Base-by-base conservation (phyloP, 1,140 invertebrate species). In the Acromyrmex heyeri region DNA sequence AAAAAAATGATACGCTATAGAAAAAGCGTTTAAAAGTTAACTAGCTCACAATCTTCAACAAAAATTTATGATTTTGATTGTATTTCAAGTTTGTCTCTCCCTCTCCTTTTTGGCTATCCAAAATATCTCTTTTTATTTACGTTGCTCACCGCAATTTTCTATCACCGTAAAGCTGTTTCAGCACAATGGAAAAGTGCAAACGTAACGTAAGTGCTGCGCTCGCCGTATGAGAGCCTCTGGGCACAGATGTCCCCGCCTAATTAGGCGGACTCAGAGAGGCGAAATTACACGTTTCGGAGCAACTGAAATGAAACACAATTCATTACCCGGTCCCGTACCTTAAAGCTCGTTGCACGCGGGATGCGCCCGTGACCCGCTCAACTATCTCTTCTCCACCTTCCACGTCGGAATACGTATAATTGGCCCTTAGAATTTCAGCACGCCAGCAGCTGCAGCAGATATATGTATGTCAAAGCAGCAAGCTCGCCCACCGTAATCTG, bases 191-290 rank as follows among this genome's bases (percentile, higher is more conserved):
- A 18, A 6, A 57, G 50, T 38, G 79, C 70, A 85, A 88, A 78
- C 70, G 69, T 34, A 79, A 83, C 69, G 24, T 64, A 77, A 75
- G n/a, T 38, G 59, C 21, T 38, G 64, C 57, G 24, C 67, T 27
- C 48, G 50, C 3, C 50, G 85, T 90, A 57, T 91, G 92, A 94
- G 92, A 94, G 88, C 88, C 93, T 44, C 93, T 91, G 91, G 86
- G 87, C 90, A 94, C 94, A 95, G 93, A 95, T 95, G 94, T 94
- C 94, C 92, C 92, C 91, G 91, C 86, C 93, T 95, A 95, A 95
- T 95, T 95, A 95, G 91, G 85, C 89, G 89, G 88, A 44, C 87
- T 86, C 81, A 65, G 89, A 87, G 88, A 87, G 83, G 73, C 88
- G 88, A 93, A 95, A 94, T 95, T 94, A 94, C 93, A 94, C 91